Evolutionary conservation across 2,888 invertebrate genomes (phyloP).

Genomic region (Meghimatium bilineatum): DNA sequence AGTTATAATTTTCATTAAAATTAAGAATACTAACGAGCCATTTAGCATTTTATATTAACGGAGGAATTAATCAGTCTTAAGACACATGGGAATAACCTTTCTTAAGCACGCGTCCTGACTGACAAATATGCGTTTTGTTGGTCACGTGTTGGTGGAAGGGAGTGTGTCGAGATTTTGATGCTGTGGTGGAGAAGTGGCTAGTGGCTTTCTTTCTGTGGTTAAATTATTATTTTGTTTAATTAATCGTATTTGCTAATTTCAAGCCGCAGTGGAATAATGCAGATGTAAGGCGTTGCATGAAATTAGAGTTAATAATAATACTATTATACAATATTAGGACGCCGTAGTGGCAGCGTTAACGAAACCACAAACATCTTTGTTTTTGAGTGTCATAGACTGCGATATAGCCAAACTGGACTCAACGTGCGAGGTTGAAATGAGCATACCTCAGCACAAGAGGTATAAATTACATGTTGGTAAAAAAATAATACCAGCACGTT

Average conservation of each 20-base stretch:
- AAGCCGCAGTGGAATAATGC: neutral
- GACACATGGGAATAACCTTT: conserved; percentile 7
- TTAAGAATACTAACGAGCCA: neutral
- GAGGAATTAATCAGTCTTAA: conserved; percentile 21
- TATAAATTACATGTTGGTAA: too few relatives aligned
- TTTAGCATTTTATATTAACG: conserved; percentile 18
- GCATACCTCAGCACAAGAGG: too few relatives aligned
- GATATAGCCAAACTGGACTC: too few relatives aligned
- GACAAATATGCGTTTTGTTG: neutral
- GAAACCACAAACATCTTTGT: too few relatives aligned
- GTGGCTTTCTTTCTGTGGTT: neutral
- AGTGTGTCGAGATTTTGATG: too few relatives aligned
- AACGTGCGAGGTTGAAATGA: too few relatives aligned
- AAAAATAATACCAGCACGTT: too few relatives aligned
- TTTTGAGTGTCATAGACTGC: too few relatives aligned
- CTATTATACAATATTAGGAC: too few relatives aligned
- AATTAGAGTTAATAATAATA: too few relatives aligned
- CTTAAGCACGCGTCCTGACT: neutral
- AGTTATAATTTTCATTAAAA: neutral
- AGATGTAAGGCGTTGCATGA: too few relatives aligned
- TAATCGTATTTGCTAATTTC: neutral
- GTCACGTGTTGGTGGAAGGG: neutral
- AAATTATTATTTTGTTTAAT: neutral
- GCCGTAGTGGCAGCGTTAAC: too few relatives aligned
- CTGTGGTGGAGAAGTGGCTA: neutral